Evolutionary conservation across 2,113 vertebrate genomes (phyloP).

Genomic region (Phrynosoma blainvillii): DNA sequence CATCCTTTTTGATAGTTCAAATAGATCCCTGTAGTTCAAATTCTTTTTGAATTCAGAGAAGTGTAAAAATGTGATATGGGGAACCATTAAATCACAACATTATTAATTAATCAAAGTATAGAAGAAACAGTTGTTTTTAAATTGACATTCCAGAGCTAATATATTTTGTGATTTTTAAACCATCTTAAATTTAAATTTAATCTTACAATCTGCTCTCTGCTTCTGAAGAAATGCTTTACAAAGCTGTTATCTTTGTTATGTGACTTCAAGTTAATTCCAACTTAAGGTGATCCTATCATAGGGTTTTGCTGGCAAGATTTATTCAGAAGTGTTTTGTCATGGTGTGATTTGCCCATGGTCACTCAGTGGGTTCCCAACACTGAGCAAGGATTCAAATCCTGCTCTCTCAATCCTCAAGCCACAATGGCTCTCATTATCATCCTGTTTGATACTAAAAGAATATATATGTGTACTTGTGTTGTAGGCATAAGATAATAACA

Average conservation of each 20-base stretch:
- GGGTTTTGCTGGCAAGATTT: no score
- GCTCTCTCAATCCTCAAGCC: no score
- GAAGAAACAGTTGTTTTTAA: not conserved
- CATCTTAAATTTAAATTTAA: not conserved
- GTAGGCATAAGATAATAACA: not conserved
- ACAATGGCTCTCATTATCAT: not conserved
- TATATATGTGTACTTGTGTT: not conserved
- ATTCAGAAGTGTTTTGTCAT: no score
- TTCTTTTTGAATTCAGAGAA: not conserved
- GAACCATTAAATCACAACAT: not conserved
- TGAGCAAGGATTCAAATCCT: no score
- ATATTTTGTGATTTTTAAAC: not conserved
- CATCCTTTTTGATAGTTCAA: no score
- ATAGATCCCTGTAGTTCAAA: not conserved
- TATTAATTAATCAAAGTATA: not conserved
- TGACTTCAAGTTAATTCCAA: not conserved
- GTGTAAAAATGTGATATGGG: not conserved
- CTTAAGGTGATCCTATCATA: no score
- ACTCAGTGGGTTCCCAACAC: no score
- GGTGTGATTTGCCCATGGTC: no score
- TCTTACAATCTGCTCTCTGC: not conserved
- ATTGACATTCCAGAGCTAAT: not conserved
- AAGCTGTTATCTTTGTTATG: not conserved
- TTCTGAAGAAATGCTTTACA: not conserved
- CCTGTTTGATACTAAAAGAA: not conserved